These are phyloP conservation scores for Limanda limanda DNA, from an alignment of 2,113 vertebrate genomes.

Conservation along the genomic window DNA sequence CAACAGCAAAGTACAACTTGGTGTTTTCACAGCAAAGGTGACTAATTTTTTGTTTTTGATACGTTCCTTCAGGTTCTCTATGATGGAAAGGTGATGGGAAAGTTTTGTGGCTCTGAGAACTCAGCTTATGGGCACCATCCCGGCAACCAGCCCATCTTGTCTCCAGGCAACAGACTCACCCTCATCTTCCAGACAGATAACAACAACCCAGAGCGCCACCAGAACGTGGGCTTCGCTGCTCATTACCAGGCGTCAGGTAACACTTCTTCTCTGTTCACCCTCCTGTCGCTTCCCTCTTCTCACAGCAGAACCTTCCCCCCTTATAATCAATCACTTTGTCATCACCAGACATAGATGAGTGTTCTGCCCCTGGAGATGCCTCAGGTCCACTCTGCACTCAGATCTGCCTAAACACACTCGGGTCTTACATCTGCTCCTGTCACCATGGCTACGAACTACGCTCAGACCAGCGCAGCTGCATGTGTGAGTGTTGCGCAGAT, in stretches of 20 bases:
- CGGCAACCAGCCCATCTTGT: constrained; percentile 80
- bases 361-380: constrained; percentile 58
- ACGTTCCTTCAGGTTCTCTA: constrained; percentile 82
- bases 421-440: constrained; percentile 92
- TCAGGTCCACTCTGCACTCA: constrained; percentile 85
- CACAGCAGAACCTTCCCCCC: background rate
- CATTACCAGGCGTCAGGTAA: constrained; percentile 90
- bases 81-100: constrained; percentile 84
- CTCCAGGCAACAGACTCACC: constrained; percentile 86
- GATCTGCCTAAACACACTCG: constrained; percentile 91
- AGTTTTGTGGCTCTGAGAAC: constrained; percentile 87
- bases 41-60: background rate
- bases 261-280: background rate
- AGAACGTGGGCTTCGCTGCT: constrained; percentile 86
- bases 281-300: background rate
- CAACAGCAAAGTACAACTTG: background rate
- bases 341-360: constrained; percentile 80
- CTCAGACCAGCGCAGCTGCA: constrained; percentile 84
- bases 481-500: constrained; percentile 77
- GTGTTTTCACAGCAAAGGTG: constrained; percentile 1
- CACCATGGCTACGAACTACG: constrained; percentile 86
- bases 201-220: constrained; percentile 85
- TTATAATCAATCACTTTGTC: background rate
- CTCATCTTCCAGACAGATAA: constrained; percentile 87
- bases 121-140: constrained; percentile 84